phyloP scores from a whole-genome alignment of 1,140 invertebrate species.

The Drosophila serrata region DNA sequence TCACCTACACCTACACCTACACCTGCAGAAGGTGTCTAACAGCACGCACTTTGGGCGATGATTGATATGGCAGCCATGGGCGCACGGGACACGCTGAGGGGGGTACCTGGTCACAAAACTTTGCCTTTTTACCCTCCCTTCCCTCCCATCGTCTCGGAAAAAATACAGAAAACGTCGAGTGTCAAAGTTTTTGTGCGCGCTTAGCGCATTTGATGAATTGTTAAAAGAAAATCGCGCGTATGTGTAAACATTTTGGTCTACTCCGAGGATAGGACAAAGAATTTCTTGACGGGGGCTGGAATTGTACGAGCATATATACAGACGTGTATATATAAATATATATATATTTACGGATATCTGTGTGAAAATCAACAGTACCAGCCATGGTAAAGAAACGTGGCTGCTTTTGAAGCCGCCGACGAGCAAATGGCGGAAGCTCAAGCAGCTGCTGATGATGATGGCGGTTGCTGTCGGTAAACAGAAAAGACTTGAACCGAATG shows the following conservation, averaged over 20 bases:
- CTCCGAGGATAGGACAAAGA: conserved; percentile 44
- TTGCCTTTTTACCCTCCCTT: conserved; percentile 24
- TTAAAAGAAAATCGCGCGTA: conserved; percentile 83
- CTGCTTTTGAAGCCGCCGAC: conserved; percentile 52
- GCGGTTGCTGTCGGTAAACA: conserved; percentile 47
- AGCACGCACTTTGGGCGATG: conserved; percentile 73
- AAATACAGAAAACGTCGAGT: conserved; percentile 68
- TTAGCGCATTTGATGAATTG: conserved; percentile 82
- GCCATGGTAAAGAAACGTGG: conserved; percentile 21
- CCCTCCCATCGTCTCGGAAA: neutral
- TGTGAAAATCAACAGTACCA: conserved; percentile 44
- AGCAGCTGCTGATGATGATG: conserved; percentile 58
- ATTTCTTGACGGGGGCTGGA: conserved; percentile 18
- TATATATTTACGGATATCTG: conserved; percentile 6
- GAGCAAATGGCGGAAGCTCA: conserved; percentile 47
- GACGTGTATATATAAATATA: neutral
- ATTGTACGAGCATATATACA: conserved; percentile 5
- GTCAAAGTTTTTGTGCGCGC: conserved; percentile 79
- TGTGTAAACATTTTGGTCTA: conserved; percentile 81
- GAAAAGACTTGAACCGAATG: conserved; percentile 19
- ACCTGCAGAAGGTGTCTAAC: conserved; percentile 49
- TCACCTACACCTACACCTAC: conserved; percentile 6
- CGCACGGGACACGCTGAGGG: conserved; percentile 4
- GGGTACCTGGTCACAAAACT: conserved; percentile 51
- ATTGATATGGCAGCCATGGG: conserved; percentile 69